Evolutionary conservation across 2,797 vertebrate genomes (phyloP).

Genomic region (Chelidonichthys spinosus): DNA sequence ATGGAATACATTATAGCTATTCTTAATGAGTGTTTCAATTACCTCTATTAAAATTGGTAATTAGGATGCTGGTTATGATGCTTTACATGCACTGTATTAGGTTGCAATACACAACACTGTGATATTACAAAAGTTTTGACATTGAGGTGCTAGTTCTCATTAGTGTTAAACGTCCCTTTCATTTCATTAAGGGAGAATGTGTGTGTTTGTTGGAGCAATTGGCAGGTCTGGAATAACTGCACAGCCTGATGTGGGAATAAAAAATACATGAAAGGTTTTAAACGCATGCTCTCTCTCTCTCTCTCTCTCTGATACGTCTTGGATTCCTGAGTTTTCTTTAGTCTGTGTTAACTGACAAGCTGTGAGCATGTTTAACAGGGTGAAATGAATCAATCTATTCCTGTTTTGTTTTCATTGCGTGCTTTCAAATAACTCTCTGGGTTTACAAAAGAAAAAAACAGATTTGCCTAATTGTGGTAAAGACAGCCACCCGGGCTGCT

Average conservation of each 20-base stretch:
- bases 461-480: slow-evolving; percentile 2
- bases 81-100: slow-evolving; percentile 29
- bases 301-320: slow-evolving; percentile 1
- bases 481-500: not conserved
- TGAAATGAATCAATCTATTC: slow-evolving; percentile 39
- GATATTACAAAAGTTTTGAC: slow-evolving; percentile 36
- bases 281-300: not conserved
- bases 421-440: slow-evolving; percentile 8
- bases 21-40: slow-evolving; percentile 36
- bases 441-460: not conserved
- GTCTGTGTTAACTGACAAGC: slow-evolving; percentile 1
- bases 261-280: slow-evolving; percentile 1
- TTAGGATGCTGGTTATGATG: slow-evolving; percentile 30
- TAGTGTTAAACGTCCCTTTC: slow-evolving; percentile 27
- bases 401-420: slow-evolving; percentile 22
- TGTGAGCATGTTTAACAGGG: slow-evolving; percentile 19
- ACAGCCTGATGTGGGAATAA: slow-evolving; percentile 1
- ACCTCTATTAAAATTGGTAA: slow-evolving; percentile 34
- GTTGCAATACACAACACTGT: slow-evolving; percentile 27
- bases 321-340: slow-evolving; percentile 6
- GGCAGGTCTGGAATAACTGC: slow-evolving; percentile 14
- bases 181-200: slow-evolving; percentile 30
- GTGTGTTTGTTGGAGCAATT: slow-evolving; percentile 9
- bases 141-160: slow-evolving; percentile 33
- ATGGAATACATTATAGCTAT: slow-evolving; percentile 16